Evolutionary conservation across 2,113 vertebrate genomes (phyloP).

Genomic region (Xerus inauris): DNA sequence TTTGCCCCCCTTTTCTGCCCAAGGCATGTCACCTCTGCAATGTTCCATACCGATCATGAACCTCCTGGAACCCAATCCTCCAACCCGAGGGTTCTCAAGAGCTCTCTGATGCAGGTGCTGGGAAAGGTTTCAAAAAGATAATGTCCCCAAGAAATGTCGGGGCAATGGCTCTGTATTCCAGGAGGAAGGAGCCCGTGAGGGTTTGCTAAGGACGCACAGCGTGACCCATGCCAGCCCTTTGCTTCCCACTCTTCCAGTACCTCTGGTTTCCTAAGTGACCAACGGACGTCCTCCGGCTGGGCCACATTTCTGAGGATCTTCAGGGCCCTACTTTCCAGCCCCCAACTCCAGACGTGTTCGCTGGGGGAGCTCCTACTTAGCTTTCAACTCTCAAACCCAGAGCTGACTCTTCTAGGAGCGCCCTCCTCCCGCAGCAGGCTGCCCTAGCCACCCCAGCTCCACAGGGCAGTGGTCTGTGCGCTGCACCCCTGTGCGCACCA

Average conservation of each 20-base stretch:
- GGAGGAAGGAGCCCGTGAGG: background rate
- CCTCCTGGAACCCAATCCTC: background rate
- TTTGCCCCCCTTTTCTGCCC: background rate
- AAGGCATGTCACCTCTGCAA: background rate
- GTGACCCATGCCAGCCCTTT: background rate
- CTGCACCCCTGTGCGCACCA: background rate
- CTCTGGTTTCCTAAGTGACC: background rate
- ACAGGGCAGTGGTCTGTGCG: rapidly evolving
- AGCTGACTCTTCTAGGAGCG: too few species aligned
- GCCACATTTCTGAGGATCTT: background rate
- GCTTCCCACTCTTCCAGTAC: background rate
- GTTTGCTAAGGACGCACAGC: background rate
- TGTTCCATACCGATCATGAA: background rate
- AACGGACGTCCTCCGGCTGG: background rate
- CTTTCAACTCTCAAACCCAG: background rate
- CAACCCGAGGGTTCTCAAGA: background rate
- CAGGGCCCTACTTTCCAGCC: background rate
- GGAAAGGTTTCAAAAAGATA: background rate
- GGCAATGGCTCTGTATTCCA: background rate
- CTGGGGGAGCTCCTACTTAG: background rate
- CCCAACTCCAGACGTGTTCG: background rate
- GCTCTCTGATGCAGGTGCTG: background rate
- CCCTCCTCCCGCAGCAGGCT: rapidly evolving
- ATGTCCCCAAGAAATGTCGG: background rate
- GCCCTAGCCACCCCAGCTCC: too few species aligned